A percentile compares a stretch with the other conserved stretches of the same genome.
Conservation (phyloP, 2,797 vertebrate genomes). For the Helostoma temminkii region DNA sequence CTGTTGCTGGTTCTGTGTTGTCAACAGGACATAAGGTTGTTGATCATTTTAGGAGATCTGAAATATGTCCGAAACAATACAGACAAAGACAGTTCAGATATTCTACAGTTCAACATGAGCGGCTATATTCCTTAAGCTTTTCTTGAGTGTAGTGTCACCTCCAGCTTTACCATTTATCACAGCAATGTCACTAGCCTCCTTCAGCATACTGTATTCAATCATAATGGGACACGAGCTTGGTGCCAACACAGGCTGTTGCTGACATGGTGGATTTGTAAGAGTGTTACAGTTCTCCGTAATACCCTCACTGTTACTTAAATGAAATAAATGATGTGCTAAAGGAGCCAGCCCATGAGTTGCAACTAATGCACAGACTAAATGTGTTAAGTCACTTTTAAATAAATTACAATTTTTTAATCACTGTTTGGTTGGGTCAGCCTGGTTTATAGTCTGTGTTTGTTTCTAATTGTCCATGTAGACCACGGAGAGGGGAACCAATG, state of each 20-base stretch:
- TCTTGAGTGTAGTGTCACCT: constrained; percentile 39
- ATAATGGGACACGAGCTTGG: constrained; percentile 34
- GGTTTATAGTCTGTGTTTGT: constrained; percentile 26
- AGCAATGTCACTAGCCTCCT: constrained; percentile 28
- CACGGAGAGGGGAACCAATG: constrained; percentile 36
- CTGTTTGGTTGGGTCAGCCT: constrained; percentile 4
- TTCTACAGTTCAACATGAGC: neutral
- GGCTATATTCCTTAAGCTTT: constrained; percentile 24
- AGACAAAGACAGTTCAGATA: constrained; percentile 8
- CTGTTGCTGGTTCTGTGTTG: constrained; percentile 20
- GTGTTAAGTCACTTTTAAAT: constrained; percentile 1
- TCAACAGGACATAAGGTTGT: constrained; percentile 23
- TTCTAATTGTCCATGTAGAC: constrained; percentile 20
- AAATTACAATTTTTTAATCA: neutral
- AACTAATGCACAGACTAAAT: constrained; percentile 8
- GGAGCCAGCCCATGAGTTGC: constrained; percentile 37
- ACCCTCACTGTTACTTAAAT: constrained; percentile 51
- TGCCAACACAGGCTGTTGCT: constrained; percentile 34
- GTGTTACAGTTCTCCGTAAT: constrained; percentile 51
- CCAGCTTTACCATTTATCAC: constrained; percentile 44
- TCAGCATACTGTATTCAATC: constrained; percentile 56
- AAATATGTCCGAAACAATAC: neutral
- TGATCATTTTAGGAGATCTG: constrained; percentile 23
- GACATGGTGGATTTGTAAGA: constrained; percentile 42
- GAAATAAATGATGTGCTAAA: constrained; percentile 50